Evolutionary conservation across 1,140 invertebrate genomes (phyloP).

Genomic region (Riptortus pedestris): DNA sequence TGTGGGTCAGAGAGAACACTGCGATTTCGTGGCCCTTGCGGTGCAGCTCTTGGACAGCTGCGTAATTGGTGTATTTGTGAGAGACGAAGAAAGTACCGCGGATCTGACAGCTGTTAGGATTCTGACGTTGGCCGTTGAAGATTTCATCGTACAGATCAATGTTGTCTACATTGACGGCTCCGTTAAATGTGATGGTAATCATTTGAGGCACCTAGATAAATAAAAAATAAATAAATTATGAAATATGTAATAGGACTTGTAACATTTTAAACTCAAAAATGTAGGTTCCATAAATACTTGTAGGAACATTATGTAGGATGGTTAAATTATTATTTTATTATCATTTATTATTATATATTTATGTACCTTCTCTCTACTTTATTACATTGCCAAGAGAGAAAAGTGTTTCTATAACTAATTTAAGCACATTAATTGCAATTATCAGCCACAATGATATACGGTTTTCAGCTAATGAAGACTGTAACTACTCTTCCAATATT

Average conservation of each 20-base stretch:
- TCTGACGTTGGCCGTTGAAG: slow-evolving; percentile 73
- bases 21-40: slow-evolving; percentile 86
- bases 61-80: slow-evolving; percentile 93
- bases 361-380: no score
- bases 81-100: slow-evolving; percentile 90
- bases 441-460: no score
- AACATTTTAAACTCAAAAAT: no score
- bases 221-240: not conserved
- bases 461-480: no score
- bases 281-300: no score
- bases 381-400: no score
- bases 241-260: not conserved
- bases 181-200: slow-evolving; percentile 90
- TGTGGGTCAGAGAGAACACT: slow-evolving; percentile 86
- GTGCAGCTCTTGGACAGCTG: slow-evolving; percentile 80
- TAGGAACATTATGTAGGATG: no score
- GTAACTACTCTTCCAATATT: no score
- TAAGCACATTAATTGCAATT: no score
- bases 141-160: slow-evolving; percentile 84
- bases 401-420: no score
- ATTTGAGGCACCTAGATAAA: slow-evolving; percentile 67
- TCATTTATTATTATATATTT: no score
- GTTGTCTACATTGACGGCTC: slow-evolving; percentile 87
- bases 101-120: slow-evolving; percentile 89
- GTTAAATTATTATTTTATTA: no score